A percentile compares a stretch with the other conserved stretches of the same genome.
These are phyloP conservation scores for Atta texana DNA, from an alignment of 1,140 invertebrate species.

Conservation along the genomic window DNA sequence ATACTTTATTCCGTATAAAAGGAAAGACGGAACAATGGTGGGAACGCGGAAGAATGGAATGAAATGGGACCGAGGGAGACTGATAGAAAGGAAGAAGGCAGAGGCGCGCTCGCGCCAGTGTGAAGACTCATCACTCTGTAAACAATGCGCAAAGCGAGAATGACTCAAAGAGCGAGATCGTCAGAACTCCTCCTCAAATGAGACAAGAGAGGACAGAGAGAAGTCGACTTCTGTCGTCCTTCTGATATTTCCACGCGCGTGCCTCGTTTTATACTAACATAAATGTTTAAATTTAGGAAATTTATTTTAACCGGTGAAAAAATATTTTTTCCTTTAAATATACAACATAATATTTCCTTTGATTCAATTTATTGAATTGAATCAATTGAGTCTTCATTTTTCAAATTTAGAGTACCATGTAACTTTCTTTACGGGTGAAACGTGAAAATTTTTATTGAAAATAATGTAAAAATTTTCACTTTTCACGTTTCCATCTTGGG, in stretches of 20 bases:
- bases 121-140: slow-evolving; percentile 86
- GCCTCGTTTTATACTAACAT: slow-evolving; percentile 49
- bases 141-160: slow-evolving; percentile 83
- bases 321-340: not conserved
- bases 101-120: slow-evolving; percentile 81
- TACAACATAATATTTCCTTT: not conserved
- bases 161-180: slow-evolving; percentile 81
- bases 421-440: too few relatives aligned
- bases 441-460: too few relatives aligned
- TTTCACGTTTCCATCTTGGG: not conserved
- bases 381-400: too few relatives aligned
- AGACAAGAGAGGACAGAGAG: slow-evolving; percentile 67
- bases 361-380: too few relatives aligned
- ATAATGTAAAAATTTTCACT: not conserved
- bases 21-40: slow-evolving; percentile 84
- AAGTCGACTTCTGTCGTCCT: slow-evolving; percentile 69
- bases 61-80: slow-evolving; percentile 82
- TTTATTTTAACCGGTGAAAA: not conserved
- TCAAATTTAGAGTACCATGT: too few relatives aligned
- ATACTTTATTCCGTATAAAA: slow-evolving; percentile 86
- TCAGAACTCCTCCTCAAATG: slow-evolving; percentile 72
- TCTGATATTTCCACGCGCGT: slow-evolving; percentile 71
- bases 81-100: slow-evolving; percentile 73
- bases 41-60: slow-evolving; percentile 84
- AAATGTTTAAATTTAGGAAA: slow-evolving; percentile 42